phyloP scores from a whole-genome alignment of 2,113 vertebrate species.

The Rana temporaria region DNA sequence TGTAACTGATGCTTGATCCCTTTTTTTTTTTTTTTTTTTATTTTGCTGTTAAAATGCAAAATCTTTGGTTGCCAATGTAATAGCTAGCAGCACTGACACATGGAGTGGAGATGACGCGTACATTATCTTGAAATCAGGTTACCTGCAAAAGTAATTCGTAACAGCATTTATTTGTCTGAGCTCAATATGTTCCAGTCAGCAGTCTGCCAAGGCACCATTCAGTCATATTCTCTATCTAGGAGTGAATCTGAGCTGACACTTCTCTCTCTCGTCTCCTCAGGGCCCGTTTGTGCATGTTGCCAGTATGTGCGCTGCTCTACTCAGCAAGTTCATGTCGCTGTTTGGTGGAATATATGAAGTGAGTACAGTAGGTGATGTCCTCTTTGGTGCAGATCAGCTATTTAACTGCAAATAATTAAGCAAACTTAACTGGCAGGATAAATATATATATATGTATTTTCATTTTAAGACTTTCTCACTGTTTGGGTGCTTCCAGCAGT shows the following conservation, averaged over 20 bases:
- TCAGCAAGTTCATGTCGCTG: constrained; percentile 96
- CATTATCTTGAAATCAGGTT: constrained; percentile 8
- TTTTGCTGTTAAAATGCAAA: not conserved
- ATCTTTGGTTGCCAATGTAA: not conserved
- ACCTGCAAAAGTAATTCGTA: constrained; percentile 3
- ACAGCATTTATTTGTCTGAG: constrained; percentile 27
- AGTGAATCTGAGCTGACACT: constrained; percentile 19
- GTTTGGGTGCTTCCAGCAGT: no score
- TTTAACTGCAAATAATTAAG: no score
- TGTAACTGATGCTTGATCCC: not conserved
- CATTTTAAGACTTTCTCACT: no score
- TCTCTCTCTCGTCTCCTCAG: constrained; percentile 66
- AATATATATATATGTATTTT: no score
- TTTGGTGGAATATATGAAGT: constrained; percentile 98
- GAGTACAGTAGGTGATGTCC: constrained; percentile 57
- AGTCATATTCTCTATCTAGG: constrained; percentile 13
- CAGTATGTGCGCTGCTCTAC: constrained; percentile 91
- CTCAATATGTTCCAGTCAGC: constrained; percentile 20
- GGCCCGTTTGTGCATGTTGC: constrained; percentile 97
- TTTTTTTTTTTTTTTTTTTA: no score
- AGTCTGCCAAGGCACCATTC: not conserved
- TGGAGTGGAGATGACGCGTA: not conserved
- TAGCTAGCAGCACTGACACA: not conserved
- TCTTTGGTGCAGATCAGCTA: not conserved
- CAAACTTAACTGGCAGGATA: no score